Evolutionary conservation across 2,797 vertebrate genomes (phyloP).

Genomic region (Ataeniobius toweri): DNA sequence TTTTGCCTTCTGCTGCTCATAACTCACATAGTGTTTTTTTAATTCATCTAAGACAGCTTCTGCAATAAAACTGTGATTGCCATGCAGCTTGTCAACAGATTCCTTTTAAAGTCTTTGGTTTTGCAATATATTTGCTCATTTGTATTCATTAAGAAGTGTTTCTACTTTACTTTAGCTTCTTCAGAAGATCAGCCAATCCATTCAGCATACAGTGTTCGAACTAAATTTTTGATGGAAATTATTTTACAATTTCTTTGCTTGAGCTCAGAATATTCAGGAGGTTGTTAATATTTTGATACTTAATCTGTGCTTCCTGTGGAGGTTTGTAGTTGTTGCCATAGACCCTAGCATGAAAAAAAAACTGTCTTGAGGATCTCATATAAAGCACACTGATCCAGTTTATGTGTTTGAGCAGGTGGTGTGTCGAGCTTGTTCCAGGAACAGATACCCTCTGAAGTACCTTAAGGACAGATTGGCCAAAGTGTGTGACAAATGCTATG

Average conservation of each 20-base stretch:
- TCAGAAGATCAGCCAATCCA: not conserved
- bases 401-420: conserved; percentile 84
- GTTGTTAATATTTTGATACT: not conserved
- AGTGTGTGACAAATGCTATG: conserved; percentile 94
- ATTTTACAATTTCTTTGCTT: not conserved
- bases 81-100: not conserved
- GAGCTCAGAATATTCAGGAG: not conserved
- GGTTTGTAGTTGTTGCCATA: not conserved
- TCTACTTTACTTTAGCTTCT: not conserved
- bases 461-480: conserved; percentile 94
- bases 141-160: not conserved
- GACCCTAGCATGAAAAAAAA: too few species aligned
- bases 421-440: conserved; percentile 93
- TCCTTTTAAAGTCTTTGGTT: not conserved
- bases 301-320: not conserved
- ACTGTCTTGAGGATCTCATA: not conserved
- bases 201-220: not conserved
- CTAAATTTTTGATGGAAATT: not conserved
- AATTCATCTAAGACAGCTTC: too few species aligned
- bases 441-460: conserved; percentile 97
- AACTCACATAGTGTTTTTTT: too few species aligned
- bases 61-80: not conserved
- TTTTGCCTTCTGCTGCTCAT: too few species aligned
- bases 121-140: not conserved
- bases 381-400: not conserved